Conservation (phyloP, 2,113 vertebrate genomes). For the Lophotis ruficrista region DNA sequence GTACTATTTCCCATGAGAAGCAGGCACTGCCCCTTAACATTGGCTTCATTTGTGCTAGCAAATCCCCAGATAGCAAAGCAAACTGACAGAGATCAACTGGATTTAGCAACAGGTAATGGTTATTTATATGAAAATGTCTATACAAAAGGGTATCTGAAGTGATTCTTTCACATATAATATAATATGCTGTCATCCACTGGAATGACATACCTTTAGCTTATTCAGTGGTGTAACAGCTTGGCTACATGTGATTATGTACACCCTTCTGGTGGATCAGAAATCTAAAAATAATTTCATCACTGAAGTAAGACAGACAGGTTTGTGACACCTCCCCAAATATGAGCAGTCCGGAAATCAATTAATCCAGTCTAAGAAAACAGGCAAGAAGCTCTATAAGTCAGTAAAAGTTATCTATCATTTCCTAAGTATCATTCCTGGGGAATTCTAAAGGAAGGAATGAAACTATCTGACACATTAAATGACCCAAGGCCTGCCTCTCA, state of each 20-base stretch:
- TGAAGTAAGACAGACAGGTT: neutral
- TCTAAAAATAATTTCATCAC: neutral
- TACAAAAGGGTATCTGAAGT: neutral
- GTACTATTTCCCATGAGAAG: neutral
- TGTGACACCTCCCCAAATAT: neutral
- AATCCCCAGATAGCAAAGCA: neutral
- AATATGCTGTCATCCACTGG: neutral
- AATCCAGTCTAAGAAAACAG: neutral
- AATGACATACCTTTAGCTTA: neutral
- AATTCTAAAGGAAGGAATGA: neutral
- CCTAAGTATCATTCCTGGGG: neutral
- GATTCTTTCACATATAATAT: neutral
- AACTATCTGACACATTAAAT: neutral
- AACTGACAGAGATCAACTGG: neutral
- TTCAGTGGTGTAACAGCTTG: neutral
- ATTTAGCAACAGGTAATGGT: neutral
- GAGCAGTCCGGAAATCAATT: constrained; percentile 11
- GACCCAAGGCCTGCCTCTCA: neutral
- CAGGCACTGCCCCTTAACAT: neutral
- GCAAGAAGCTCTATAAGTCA: neutral
- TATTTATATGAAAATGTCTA: neutral
- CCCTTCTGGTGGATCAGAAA: neutral
- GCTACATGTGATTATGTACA: neutral
- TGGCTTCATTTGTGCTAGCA: neutral
- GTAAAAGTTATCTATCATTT: neutral